These are phyloP conservation scores for Ailuropoda melanoleuca DNA, from an alignment of 2,113 vertebrate species.

Conservation along the genomic window DNA sequence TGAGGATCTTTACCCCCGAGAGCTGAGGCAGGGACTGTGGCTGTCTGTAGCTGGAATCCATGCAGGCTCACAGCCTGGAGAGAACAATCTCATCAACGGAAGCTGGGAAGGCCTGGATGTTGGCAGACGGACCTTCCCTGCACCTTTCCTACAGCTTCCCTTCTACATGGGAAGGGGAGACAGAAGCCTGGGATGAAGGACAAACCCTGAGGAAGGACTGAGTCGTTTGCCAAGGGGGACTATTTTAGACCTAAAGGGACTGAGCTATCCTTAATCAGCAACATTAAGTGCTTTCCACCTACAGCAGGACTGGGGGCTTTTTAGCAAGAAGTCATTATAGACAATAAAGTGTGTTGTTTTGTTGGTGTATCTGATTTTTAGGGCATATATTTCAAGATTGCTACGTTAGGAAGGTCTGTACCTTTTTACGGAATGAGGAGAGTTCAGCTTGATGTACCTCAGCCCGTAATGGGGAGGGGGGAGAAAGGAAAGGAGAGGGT, in stretches of 20 bases:
- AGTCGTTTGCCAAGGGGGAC: neutral
- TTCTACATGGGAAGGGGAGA: neutral
- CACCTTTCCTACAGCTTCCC: neutral
- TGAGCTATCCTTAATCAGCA: neutral
- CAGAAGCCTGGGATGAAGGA: neutral
- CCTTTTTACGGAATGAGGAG: neutral
- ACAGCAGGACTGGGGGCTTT: neutral
- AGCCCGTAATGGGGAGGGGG: neutral
- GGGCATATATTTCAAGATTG: neutral
- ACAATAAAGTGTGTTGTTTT: neutral
- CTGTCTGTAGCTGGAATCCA: neutral
- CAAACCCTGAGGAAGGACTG: neutral
- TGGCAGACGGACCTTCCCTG: neutral
- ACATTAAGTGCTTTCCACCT: conserved; percentile 8
- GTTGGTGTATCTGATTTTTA: neutral
- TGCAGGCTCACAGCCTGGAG: neutral
- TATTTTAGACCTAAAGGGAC: neutral
- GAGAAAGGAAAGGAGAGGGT: too few species aligned
- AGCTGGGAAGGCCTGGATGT: neutral
- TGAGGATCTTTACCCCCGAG: neutral
- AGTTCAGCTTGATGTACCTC: neutral
- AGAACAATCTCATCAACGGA: neutral
- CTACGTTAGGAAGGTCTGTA: neutral
- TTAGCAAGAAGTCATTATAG: conserved; percentile 6
- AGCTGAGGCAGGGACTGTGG: neutral